Percentiles rank a stretch among this genome's conserved stretches.
Evolutionary conservation across 2,113 vertebrate species (phyloP).

Genomic region (Recurvirostra avosetta): DNA sequence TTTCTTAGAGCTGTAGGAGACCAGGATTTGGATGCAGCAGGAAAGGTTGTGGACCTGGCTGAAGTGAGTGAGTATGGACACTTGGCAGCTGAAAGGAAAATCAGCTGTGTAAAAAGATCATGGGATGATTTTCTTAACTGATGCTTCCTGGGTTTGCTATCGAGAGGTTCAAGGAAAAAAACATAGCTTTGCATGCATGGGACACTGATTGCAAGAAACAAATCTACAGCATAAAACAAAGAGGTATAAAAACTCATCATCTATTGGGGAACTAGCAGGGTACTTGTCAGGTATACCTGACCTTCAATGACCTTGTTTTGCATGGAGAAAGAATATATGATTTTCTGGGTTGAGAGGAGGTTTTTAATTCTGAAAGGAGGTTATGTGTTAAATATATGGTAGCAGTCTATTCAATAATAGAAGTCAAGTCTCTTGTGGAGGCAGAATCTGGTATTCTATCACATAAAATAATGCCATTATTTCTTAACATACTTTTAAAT

Average conservation of each 20-base stretch:
- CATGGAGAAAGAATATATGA: conserved; percentile 6
- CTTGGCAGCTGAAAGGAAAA: not conserved
- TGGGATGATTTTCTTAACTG: not conserved
- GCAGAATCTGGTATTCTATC: conserved; percentile 7
- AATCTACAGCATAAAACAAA: not conserved
- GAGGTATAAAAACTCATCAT: not conserved
- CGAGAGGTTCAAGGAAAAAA: not conserved
- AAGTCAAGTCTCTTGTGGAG: not conserved
- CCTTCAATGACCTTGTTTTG: conserved; percentile 21
- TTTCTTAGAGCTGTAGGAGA: not conserved
- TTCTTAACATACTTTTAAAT: conserved; percentile 14
- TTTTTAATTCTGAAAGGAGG: conserved; percentile 42
- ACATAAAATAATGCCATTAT: conserved; percentile 27
- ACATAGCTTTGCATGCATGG: not conserved
- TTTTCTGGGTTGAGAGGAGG: conserved; percentile 16
- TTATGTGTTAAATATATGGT: conserved; percentile 49
- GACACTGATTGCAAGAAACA: not conserved
- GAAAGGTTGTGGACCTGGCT: not conserved
- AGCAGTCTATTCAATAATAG: conserved; percentile 6
- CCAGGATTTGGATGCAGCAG: not conserved
- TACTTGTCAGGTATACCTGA: not conserved
- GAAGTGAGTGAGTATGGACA: not conserved
- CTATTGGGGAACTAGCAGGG: not conserved
- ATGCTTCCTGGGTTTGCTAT: not conserved
- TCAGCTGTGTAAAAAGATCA: not conserved